Evolutionary conservation across 2,113 vertebrate species (phyloP).

Genomic region (Myrmecobius fasciatus): DNA sequence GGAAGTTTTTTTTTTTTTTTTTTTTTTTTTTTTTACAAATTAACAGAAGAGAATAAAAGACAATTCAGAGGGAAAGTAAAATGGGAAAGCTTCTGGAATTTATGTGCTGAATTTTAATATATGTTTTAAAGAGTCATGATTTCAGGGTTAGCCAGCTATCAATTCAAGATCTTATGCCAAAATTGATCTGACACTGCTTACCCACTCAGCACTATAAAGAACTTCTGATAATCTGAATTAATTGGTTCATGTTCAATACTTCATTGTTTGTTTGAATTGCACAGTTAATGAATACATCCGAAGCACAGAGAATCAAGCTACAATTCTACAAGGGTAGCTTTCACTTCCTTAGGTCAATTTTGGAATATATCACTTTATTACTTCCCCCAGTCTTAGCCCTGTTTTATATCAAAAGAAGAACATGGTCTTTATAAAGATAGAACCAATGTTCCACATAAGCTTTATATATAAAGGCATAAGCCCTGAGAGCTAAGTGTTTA

Average conservation of each 20-base stretch:
- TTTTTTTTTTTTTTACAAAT: not conserved
- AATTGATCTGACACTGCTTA: not conserved
- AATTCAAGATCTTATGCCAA: not conserved
- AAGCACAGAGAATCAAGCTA: not conserved
- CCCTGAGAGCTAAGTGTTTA: not conserved
- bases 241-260: not conserved
- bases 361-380: slow-evolving; percentile 16
- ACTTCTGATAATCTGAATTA: not conserved
- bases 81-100: not conserved
- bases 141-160: not conserved
- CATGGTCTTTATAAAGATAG: not conserved
- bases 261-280: slow-evolving; percentile 13
- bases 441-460: not conserved
- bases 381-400: not conserved
- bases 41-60: not conserved
- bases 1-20: not conserved
- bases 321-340: not conserved
- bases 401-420: not conserved
- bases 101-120: not conserved
- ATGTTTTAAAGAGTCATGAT: not conserved
- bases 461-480: not conserved
- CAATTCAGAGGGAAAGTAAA: not conserved
- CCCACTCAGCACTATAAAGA: slow-evolving; percentile 43
- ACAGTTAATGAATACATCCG: slow-evolving; percentile 2
- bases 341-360: slow-evolving; percentile 43